Base-by-base conservation (phyloP, 2,888 invertebrate genomes). In the Sepioteuthis lessoniana region DNA sequence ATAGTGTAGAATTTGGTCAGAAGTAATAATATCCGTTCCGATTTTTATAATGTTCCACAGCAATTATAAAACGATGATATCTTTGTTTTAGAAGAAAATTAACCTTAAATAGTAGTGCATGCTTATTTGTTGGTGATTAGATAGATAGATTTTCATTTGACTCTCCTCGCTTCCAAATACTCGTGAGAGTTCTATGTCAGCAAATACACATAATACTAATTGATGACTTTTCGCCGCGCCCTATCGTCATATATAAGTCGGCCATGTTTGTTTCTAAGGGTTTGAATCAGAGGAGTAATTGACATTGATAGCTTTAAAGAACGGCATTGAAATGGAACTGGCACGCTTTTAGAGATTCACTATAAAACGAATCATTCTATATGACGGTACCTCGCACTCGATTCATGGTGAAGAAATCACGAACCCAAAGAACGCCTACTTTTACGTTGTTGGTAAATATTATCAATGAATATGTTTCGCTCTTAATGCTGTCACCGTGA, bases 231-330 rank as follows among this genome's bases (percentile, higher is more conserved):
- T 76, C n/a, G 13, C 76, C 10, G 21, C 50, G 25, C 3, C 25
- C 25, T 55, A 55, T 25, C 50, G 55, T 19, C 25, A 28, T 28
- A 76, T 13, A 31, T 76, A 2, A 76, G 21, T 10, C 76, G 13
- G n/a, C n/a, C n/a, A 76, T 76, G 16, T n/a, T n/a, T n/a, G 13
- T 76, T 76, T 76, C 21, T n/a, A n/a, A 8, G n/a, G 16, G 10
- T n/a, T 76, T n/a, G n/a, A 76, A 76, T n/a, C n/a, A 7, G 13
- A 21, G 76, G 16, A n/a, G 76, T 76, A 16, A 76, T 76, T 76
- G 76, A 76, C n/a, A 76, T 76, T n/a, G n/a, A n/a, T 76, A n/a
- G 76, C n/a, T 76, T 76, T n/a, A n/a, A 76, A 76, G 76, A 76
- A 76, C n/a, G n/a, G 1, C 76, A 76, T 76, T n/a, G 76, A 76